A percentile compares a stretch with the other conserved stretches of the same genome.
phyloP scores from a whole-genome alignment of 2,113 vertebrate species.

The Tupaia tana region DNA sequence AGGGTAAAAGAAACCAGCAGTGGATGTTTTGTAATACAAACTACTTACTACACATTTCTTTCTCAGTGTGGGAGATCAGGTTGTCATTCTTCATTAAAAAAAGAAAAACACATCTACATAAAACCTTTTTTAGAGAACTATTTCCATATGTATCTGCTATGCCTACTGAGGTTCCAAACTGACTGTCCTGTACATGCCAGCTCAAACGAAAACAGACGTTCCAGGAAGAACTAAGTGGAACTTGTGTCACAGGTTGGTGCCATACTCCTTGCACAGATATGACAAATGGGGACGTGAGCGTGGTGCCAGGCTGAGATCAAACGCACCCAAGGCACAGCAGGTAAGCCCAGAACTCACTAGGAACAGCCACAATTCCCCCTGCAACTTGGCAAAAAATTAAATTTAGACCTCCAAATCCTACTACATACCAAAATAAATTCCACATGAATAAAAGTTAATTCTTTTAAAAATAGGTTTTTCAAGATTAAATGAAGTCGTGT shows the following conservation, averaged over 20 bases:
- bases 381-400: constrained; percentile 45
- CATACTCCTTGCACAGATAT: background rate
- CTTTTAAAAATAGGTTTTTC: constrained; percentile 42
- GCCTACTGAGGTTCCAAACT: background rate
- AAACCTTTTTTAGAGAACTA: background rate
- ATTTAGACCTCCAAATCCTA: constrained; percentile 14
- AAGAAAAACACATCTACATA: background rate
- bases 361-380: background rate
- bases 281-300: background rate
- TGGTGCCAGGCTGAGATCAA: background rate
- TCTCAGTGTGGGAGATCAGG: background rate
- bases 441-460: constrained; percentile 38
- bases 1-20: background rate
- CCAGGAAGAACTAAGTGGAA: constrained; percentile 7
- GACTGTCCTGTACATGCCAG: background rate
- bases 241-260: background rate
- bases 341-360: background rate
- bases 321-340: background rate
- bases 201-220: background rate
- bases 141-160: background rate
- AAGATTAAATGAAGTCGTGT: background rate
- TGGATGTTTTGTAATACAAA: background rate
- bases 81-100: constrained; percentile 36
- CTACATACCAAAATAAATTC: constrained; percentile 51
- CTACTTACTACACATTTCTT: background rate